Evolutionary conservation across 2,888 invertebrate genomes (phyloP).

Genomic region (Alloplasta piceator): DNA sequence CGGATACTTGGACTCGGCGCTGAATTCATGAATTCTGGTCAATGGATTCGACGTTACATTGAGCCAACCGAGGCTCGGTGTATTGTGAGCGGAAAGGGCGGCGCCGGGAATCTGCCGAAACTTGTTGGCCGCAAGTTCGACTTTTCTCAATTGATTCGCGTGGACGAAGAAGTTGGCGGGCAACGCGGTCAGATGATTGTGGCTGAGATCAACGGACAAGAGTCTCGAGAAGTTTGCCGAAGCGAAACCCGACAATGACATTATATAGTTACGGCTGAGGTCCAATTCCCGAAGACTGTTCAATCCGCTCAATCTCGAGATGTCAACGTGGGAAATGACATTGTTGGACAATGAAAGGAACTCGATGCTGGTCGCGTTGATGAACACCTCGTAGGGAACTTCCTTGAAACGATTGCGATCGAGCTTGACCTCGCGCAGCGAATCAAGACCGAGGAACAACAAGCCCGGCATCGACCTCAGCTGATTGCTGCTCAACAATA

Average conservation of each 20-base stretch:
- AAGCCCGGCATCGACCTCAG: conserved; percentile 88
- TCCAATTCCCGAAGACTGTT: conserved; percentile 90
- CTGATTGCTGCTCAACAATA: conserved; percentile 90
- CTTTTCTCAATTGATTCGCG: conserved; percentile 88
- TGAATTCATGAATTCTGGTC: conserved; percentile 89
- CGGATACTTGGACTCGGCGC: conserved; percentile 88
- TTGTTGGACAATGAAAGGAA: conserved; percentile 89
- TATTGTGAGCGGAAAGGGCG: conserved; percentile 89
- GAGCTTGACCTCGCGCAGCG: conserved; percentile 90
- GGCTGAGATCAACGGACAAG: conserved; percentile 90
- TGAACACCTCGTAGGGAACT: conserved; percentile 91
- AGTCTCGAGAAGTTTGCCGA: conserved; percentile 90
- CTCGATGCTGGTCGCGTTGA: conserved; percentile 91
- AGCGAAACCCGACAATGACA: conserved; percentile 90
- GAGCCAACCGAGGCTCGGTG: conserved; percentile 89
- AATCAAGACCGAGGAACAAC: conserved; percentile 90
- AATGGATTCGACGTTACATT: conserved; percentile 94
- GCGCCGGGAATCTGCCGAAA: conserved; percentile 92
- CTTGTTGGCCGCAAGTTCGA: conserved; percentile 91
- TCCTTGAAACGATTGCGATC: conserved; percentile 90
- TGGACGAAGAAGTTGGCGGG: conserved; percentile 93
- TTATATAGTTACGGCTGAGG: conserved; percentile 90
- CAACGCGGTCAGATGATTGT: conserved; percentile 89
- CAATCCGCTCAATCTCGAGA: conserved; percentile 90
- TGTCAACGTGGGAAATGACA: conserved; percentile 88